Percentiles rank a stretch among this genome's conserved stretches.
These are phyloP conservation scores for Gymnocypris eckloni DNA, from an alignment of 2,797 vertebrate species.

Conservation along the genomic window DNA sequence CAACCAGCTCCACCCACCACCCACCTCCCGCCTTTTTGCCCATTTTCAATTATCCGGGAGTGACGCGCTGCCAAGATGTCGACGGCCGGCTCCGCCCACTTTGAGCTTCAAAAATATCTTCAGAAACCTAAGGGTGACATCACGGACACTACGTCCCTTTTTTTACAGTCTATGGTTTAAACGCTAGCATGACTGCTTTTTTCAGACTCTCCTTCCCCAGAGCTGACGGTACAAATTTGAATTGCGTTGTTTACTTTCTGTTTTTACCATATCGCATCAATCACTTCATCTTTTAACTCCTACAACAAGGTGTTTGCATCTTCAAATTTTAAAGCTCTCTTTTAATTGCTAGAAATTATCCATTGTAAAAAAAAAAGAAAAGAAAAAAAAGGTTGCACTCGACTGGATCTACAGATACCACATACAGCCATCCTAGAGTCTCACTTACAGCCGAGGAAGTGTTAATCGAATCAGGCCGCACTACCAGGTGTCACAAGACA, in stretches of 20 bases:
- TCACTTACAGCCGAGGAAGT: neutral
- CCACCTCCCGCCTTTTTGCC: no score
- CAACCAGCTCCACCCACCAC: no score
- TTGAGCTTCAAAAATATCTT: no score
- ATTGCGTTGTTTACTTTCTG: neutral
- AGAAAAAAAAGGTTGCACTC: neutral
- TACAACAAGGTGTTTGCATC: neutral
- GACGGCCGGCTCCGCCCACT: no score
- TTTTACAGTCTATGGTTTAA: neutral
- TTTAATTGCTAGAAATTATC: neutral
- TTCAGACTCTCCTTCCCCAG: constrained; percentile 3
- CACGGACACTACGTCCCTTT: no score
- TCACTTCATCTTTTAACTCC: neutral
- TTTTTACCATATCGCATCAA: neutral
- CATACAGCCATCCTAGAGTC: neutral
- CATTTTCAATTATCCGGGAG: no score
- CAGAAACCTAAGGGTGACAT: no score
- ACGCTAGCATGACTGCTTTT: constrained; percentile 11
- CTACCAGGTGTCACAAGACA: constrained; percentile 26
- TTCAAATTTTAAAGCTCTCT: neutral
- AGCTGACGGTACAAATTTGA: constrained; percentile 13
- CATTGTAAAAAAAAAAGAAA: neutral
- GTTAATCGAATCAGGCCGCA: constrained; percentile 32
- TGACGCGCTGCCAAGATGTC: no score
- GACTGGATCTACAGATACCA: neutral